Evolutionary conservation across 2,797 vertebrate species (phyloP).

Genomic region (Propithecus perrieri): DNA sequence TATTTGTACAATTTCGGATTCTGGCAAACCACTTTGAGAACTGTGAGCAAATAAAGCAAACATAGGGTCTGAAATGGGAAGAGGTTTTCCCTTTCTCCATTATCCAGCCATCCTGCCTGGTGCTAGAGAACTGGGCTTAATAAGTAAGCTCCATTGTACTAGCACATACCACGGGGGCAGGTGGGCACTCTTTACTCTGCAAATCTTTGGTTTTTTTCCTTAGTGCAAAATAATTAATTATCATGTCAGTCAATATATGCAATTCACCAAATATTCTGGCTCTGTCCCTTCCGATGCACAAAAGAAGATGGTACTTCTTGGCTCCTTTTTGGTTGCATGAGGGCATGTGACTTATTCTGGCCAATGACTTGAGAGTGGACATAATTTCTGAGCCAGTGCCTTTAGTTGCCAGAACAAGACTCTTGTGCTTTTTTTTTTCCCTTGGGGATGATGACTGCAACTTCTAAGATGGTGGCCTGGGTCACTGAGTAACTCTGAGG

Average conservation of each 20-base stretch:
- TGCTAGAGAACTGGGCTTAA: not conserved
- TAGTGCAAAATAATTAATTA: not conserved
- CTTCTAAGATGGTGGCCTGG: not conserved
- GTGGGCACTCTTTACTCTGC: not conserved
- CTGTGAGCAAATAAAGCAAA: not conserved
- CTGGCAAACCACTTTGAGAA: slow-evolving; percentile 32
- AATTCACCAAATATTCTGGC: not conserved
- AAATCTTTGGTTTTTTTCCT: slow-evolving; percentile 11
- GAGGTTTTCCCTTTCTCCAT: not conserved
- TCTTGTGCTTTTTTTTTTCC: not conserved
- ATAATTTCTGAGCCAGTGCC: not conserved
- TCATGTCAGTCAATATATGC: not conserved
- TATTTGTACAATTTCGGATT: not conserved
- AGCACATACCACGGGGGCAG: not conserved
- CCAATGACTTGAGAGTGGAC: not conserved
- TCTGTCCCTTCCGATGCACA: slow-evolving; percentile 2
- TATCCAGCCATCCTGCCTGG: not conserved
- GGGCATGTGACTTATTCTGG: not conserved
- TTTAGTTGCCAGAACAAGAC: not conserved
- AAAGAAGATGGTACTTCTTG: not conserved
- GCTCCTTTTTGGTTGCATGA: not conserved
- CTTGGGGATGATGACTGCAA: not conserved
- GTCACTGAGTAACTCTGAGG: not conserved
- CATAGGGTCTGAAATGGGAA: not conserved
- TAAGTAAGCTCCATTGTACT: not conserved